Base-by-base conservation (phyloP, 2,797 vertebrate species). In the Enoplosus armatus region DNA sequence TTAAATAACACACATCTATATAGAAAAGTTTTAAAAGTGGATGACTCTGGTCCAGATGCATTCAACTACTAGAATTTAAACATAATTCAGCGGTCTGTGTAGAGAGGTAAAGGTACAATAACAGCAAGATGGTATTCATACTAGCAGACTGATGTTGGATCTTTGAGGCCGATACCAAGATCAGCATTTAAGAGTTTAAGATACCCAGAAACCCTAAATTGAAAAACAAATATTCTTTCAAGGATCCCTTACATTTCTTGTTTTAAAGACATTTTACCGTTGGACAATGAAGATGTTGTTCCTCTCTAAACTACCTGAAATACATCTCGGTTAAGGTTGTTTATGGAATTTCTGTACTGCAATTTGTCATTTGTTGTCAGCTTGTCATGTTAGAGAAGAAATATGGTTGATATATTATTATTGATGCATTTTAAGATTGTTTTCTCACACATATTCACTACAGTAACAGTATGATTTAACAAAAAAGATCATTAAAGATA, bases 41-140 rank as follows among this genome's bases (percentile, higher is more conserved):
- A 59, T 27, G 43, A 41, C 20, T 77, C 68, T 72, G 59, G 77
- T 86, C 70, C 71, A 79, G 82, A 87, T 88, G 10, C 5, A 31
- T 43, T 35, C 14, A 14, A 53, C 14, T 11, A 14, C 16, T 7
- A n/a, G 0, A 63, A 37, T 61, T 16, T 37, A 12, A 63, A 33
- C 2, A 54, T 29, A 43, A 53, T 50, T 27, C n/a, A 26, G 22
- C 63, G 51, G 5, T 50, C 15, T 33, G 59, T 1, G 29, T 9
- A 16, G 3, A 29, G 8, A 3, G 51, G 22, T 54, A 6, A 56
- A 39, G 24, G 22, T 26, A 1, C 8, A 37, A 29, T 51, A 6
- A 53, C 31, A 62, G 20, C 3, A 5, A 31, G 33, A 3, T 33
- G 1, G 20, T 31, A 8, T 10, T 71, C 22, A 33, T 41, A 43